Evolutionary conservation across 1,140 invertebrate genomes (phyloP).

Genomic region (Lordiphosa collinella): DNA sequence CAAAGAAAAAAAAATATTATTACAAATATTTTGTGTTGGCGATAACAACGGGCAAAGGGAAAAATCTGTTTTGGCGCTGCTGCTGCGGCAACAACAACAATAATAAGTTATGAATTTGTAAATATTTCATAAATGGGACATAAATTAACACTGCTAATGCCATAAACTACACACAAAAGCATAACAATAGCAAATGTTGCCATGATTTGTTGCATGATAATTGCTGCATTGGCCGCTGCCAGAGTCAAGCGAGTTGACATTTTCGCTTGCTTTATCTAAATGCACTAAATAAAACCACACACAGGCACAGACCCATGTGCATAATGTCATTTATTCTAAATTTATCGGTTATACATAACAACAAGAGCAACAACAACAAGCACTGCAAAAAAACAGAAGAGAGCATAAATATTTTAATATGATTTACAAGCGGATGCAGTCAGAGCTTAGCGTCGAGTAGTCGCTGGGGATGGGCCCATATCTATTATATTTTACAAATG

Average conservation of each 20-base stretch:
- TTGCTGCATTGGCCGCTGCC: slow-evolving; percentile 49
- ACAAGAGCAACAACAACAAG: slow-evolving; percentile 11
- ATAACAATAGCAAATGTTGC: slow-evolving; percentile 39
- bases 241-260: slow-evolving; percentile 53
- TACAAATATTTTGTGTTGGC: slow-evolving; percentile 42
- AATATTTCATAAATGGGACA: slow-evolving; percentile 74
- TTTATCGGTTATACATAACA: slow-evolving; percentile 40
- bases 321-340: slow-evolving; percentile 58
- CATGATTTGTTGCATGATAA: slow-evolving; percentile 73
- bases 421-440: slow-evolving; percentile 73
- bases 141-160: slow-evolving; percentile 75
- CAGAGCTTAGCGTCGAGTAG: slow-evolving; percentile 41
- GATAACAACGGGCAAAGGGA: slow-evolving; percentile 35
- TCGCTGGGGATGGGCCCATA: slow-evolving; percentile 11
- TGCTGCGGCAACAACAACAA: slow-evolving; percentile 9
- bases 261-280: slow-evolving; percentile 69
- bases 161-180: slow-evolving; percentile 31
- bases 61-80: slow-evolving; percentile 19
- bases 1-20: slow-evolving; percentile 32
- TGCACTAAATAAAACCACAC: slow-evolving; percentile 61
- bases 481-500: slow-evolving; percentile 42
- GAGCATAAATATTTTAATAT: slow-evolving; percentile 71
- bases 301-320: slow-evolving; percentile 15
- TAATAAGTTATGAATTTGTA: slow-evolving; percentile 72
- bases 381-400: slow-evolving; percentile 32